Percentiles rank a stretch among this genome's conserved stretches.
These are phyloP conservation scores for Harpagifer antarcticus DNA, from an alignment of 2,797 vertebrate species.

Conservation along the genomic window DNA sequence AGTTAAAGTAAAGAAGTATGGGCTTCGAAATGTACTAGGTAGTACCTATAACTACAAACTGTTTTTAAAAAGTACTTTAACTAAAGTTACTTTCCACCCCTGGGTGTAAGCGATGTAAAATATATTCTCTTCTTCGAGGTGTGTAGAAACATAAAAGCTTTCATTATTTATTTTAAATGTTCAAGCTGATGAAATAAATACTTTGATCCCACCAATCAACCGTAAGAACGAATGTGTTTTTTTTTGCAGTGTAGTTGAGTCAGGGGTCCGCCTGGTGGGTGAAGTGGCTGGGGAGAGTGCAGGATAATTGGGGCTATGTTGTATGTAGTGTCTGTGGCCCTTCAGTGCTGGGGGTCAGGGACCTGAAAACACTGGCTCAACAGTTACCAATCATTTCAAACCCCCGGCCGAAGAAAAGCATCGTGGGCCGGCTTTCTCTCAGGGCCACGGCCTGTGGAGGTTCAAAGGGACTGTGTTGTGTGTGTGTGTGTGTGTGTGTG, in stretches of 20 bases:
- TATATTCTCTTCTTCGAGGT: neutral
- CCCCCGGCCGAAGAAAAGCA: conserved; percentile 84
- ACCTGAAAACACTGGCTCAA: conserved; percentile 91
- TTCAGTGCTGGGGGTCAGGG: conserved; percentile 90
- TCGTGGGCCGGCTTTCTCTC: conserved; percentile 84
- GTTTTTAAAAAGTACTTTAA: too few relatives aligned
- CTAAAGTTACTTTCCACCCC: too few relatives aligned
- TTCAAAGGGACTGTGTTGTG: conserved; percentile 88
- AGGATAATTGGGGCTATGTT: conserved; percentile 94
- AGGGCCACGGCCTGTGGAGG: conserved; percentile 88
- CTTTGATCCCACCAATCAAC: neutral
- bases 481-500: conserved; percentile 47
- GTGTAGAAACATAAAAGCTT: neutral
- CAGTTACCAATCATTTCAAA: conserved; percentile 96
- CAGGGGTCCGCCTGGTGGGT: conserved; percentile 26
- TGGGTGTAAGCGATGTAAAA: too few relatives aligned
- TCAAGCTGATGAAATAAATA: neutral
- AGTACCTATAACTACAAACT: too few relatives aligned
- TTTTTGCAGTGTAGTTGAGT: conserved; percentile 18
- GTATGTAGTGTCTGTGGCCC: conserved; percentile 94
- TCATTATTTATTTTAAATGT: neutral
- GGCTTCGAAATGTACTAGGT: too few relatives aligned
- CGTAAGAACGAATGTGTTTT: neutral
- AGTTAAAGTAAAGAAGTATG: too few relatives aligned
- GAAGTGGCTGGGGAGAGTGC: conserved; percentile 62